Evolutionary conservation across 2,797 vertebrate genomes (phyloP).

Genomic region (Loriculus beryllinus): DNA sequence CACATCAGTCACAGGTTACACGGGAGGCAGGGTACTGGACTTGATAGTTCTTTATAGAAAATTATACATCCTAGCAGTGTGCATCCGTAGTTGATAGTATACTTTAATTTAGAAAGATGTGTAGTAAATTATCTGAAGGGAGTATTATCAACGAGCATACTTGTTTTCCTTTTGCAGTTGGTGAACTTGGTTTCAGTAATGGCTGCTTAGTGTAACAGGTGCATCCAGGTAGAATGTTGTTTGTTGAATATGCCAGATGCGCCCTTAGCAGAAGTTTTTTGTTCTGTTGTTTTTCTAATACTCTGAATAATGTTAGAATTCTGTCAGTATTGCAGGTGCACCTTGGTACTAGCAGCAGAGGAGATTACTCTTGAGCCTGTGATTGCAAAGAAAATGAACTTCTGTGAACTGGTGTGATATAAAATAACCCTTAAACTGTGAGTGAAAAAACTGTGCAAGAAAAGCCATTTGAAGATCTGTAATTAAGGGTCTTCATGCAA

Average conservation of each 20-base stretch:
- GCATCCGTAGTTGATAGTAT: slow-evolving; percentile 53
- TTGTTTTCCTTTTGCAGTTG: slow-evolving; percentile 67
- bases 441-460: slow-evolving; percentile 21
- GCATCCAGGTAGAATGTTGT: slow-evolving; percentile 14
- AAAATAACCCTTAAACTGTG: slow-evolving; percentile 54
- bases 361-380: slow-evolving; percentile 48
- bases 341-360: slow-evolving; percentile 54
- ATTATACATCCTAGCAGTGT: slow-evolving; percentile 56
- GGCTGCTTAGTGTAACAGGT: slow-evolving; percentile 45
- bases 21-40: slow-evolving; percentile 58
- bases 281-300: neutral
- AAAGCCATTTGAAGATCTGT: slow-evolving; percentile 43
- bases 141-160: slow-evolving; percentile 28
- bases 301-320: slow-evolving; percentile 33
- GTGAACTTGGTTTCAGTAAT: slow-evolving; percentile 18
- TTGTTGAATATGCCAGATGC: slow-evolving; percentile 18
- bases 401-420: slow-evolving; percentile 37
- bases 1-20: slow-evolving; percentile 42
- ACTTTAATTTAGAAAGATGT: slow-evolving; percentile 49
- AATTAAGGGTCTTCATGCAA: slow-evolving; percentile 42
- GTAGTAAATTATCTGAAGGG: slow-evolving; percentile 41
- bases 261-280: neutral
- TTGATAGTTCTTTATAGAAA: slow-evolving; percentile 2
- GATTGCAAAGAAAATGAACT: slow-evolving; percentile 53
- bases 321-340: slow-evolving; percentile 56